These are phyloP conservation scores for Telmatochromis sp. DNA, from an alignment of 2,113 vertebrate genomes.

Conservation along the genomic window DNA sequence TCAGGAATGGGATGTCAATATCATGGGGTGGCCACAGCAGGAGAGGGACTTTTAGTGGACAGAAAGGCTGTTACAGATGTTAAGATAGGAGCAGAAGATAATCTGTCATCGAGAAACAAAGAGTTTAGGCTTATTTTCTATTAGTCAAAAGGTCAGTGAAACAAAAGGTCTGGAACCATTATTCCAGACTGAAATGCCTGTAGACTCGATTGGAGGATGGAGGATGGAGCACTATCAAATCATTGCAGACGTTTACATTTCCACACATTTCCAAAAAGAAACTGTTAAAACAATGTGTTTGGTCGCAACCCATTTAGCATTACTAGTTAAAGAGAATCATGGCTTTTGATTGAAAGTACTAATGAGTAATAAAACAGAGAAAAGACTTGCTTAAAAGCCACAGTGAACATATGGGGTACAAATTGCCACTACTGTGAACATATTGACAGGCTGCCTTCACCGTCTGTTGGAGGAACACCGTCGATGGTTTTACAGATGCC, in stretches of 20 bases:
- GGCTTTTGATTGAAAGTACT: background rate
- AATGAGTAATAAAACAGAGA: background rate
- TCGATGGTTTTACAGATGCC: background rate
- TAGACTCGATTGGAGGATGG: background rate
- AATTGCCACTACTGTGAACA: background rate
- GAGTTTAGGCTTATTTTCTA: background rate
- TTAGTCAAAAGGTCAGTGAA: background rate
- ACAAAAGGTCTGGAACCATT: background rate
- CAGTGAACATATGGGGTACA: background rate
- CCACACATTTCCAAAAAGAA: background rate
- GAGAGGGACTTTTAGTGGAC: background rate
- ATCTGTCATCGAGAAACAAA: background rate
- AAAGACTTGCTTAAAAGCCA: background rate
- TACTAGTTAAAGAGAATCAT: background rate
- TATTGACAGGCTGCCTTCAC: background rate
- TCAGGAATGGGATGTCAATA: slow-evolving; percentile 25
- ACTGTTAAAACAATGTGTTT: background rate
- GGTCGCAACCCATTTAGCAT: background rate
- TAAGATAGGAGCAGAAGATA: slow-evolving; percentile 17
- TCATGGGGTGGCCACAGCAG: slow-evolving; percentile 24
- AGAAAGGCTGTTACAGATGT: slow-evolving; percentile 9
- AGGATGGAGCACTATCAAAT: background rate
- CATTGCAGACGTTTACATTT: fast-evolving
- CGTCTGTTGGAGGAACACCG: background rate
- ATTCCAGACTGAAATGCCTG: background rate